A percentile compares a stretch with the other conserved stretches of the same genome.
Evolutionary conservation across 2,113 vertebrate genomes (phyloP).

Genomic region (Gavialis gangeticus): DNA sequence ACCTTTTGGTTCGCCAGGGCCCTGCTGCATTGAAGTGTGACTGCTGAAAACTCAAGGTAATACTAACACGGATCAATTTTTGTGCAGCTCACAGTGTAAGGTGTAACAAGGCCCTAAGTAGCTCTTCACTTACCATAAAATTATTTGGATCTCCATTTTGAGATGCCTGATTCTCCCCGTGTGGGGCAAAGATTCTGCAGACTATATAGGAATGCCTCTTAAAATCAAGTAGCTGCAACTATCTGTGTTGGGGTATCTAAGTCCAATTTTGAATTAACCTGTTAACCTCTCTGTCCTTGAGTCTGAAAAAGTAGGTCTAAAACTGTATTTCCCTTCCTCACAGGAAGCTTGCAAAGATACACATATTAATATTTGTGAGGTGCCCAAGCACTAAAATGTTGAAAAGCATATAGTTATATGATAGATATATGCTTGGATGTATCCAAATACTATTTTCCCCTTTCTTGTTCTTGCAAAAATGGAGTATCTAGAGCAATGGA

Average conservation of each 20-base stretch:
- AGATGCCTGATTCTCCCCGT: no score
- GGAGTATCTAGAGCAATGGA: not conserved
- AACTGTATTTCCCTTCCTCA: constrained; percentile 11
- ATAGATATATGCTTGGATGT: not conserved
- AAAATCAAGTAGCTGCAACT: no score
- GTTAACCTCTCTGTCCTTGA: constrained; percentile 18
- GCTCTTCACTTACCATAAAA: no score
- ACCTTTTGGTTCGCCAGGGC: no score
- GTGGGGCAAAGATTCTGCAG: no score
- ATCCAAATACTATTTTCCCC: not conserved
- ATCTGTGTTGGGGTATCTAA: not conserved
- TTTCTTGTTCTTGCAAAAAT: not conserved
- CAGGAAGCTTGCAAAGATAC: not conserved
- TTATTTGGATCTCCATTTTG: no score
- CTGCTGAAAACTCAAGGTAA: no score
- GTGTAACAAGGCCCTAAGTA: no score
- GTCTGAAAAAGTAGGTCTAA: constrained; percentile 11
- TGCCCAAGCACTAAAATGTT: constrained; percentile 10
- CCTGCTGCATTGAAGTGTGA: no score
- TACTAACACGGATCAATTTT: no score
- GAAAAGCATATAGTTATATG: not conserved
- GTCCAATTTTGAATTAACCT: not conserved
- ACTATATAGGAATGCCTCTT: no score
- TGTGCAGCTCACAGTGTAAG: no score
- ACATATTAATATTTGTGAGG: not conserved